Evolutionary conservation across 2,888 invertebrate genomes (phyloP).

Genomic region (Ceraclea dissimilis): DNA sequence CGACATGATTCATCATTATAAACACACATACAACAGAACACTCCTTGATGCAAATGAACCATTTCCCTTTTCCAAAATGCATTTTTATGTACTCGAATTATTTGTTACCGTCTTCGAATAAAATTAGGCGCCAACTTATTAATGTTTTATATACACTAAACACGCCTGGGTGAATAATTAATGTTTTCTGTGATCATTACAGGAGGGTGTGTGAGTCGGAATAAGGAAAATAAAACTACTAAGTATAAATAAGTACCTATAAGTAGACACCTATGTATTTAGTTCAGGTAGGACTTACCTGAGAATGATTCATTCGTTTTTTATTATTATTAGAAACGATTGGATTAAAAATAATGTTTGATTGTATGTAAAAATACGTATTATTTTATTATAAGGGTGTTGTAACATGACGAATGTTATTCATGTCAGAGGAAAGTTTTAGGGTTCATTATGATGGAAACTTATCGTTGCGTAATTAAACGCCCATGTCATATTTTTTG

Average conservation of each 20-base stretch:
- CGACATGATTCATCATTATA: not conserved
- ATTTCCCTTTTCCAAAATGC: not conserved
- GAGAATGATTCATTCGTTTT: too few species aligned
- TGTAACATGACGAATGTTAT: not conserved
- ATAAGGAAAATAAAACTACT: too few species aligned
- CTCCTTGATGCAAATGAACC: not conserved
- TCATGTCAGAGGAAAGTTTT: not conserved
- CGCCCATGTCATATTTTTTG: too few species aligned
- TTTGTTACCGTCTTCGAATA: not conserved
- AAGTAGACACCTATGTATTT: too few species aligned
- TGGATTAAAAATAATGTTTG: too few species aligned
- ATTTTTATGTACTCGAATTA: not conserved
- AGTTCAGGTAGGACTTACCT: too few species aligned
- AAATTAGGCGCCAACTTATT: constrained; percentile 2
- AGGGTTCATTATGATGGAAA: not conserved
- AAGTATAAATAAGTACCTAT: too few species aligned
- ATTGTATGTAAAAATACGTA: too few species aligned
- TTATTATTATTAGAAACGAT: too few species aligned
- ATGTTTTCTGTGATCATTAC: too few species aligned
- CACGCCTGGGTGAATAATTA: too few species aligned
- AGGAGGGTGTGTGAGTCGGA: too few species aligned
- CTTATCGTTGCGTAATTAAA: not conserved
- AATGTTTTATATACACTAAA: not conserved
- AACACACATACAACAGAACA: not conserved
- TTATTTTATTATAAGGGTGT: not conserved